phyloP scores from a whole-genome alignment of 1,140 invertebrate genomes.

The Cydia fagiglandana region DNA sequence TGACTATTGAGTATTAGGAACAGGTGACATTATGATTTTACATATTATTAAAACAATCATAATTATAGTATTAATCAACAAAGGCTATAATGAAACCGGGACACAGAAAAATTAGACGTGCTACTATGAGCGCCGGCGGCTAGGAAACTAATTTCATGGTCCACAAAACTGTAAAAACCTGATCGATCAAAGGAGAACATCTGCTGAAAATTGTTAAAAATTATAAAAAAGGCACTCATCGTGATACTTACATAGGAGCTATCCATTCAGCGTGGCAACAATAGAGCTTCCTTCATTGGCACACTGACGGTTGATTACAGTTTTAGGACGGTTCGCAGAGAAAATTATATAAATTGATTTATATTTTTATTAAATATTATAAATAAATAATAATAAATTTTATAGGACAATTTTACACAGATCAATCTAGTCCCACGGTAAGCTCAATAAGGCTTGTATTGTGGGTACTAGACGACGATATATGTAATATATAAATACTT shows the following conservation, averaged over 20 bases:
- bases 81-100: not conserved
- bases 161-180: constrained; percentile 57
- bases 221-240: constrained; percentile 65
- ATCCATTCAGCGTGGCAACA: constrained; percentile 77
- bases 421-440: too few relatives aligned
- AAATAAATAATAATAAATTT: too few relatives aligned
- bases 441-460: too few relatives aligned
- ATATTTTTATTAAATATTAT: constrained; percentile 38
- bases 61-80: not conserved
- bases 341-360: constrained; percentile 34
- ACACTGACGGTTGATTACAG: constrained; percentile 73
- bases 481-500: too few relatives aligned
- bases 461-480: too few relatives aligned
- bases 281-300: constrained; percentile 76
- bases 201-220: constrained; percentile 77
- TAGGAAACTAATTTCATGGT: constrained; percentile 69
- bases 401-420: too few relatives aligned
- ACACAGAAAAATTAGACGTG: constrained; percentile 24
- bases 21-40: not conserved
- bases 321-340: constrained; percentile 56
- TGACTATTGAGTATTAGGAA: too few relatives aligned
- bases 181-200: constrained; percentile 70
- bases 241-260: constrained; percentile 73
- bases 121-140: constrained; percentile 33
- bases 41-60: not conserved